phyloP scores from a whole-genome alignment of 2,888 invertebrate species.

The Julus scanicus region DNA sequence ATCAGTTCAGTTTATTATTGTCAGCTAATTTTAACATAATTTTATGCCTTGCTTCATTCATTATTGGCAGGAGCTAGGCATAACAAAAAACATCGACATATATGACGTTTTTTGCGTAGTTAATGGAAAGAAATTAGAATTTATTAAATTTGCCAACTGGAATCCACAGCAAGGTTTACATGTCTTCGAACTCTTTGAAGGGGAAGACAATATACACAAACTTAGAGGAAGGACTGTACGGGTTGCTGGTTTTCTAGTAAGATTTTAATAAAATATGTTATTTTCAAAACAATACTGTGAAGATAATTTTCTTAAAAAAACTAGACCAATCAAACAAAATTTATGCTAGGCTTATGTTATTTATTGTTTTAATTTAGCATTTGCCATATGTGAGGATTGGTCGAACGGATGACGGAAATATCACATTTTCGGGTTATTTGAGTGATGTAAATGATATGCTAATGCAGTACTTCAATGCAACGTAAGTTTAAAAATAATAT shows the following conservation, averaged over 20 bases:
- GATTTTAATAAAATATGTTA: not conserved
- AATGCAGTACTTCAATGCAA: slow-evolving; percentile 40
- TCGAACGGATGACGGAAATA: not conserved
- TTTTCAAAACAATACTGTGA: not conserved
- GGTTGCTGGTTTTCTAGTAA: not conserved
- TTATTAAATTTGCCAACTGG: slow-evolving; percentile 27
- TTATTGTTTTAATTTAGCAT: not conserved
- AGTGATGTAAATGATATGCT: slow-evolving; percentile 1
- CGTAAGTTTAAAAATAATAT: not conserved
- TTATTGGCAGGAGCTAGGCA: not conserved
- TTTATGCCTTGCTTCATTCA: not conserved
- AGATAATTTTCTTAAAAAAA: too few species aligned
- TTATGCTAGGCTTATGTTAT: not conserved
- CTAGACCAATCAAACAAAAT: too few species aligned
- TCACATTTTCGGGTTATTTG: not conserved
- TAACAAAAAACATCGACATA: not conserved
- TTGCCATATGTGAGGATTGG: slow-evolving; percentile 3
- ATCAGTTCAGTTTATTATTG: not conserved
- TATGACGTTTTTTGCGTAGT: not conserved
- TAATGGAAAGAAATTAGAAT: not conserved
- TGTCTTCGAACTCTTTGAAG: not conserved
- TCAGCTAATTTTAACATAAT: not conserved
- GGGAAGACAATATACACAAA: not conserved
- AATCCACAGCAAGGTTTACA: not conserved
- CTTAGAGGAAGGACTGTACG: slow-evolving; percentile 10